phyloP scores from a whole-genome alignment of 2,888 invertebrate species.

The Himalopsyche japonica region DNA sequence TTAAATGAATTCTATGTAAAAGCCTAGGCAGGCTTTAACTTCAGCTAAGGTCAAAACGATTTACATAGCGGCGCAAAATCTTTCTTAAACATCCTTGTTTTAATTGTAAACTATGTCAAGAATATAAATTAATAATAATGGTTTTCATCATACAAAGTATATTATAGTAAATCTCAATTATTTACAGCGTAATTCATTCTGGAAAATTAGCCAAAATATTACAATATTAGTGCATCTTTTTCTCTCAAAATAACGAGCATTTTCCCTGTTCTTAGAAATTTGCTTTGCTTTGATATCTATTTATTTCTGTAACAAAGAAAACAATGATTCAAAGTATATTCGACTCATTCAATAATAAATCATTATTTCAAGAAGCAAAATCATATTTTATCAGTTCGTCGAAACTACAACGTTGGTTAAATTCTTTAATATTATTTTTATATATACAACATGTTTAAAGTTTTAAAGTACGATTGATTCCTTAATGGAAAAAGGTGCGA shows the following conservation, averaged over 20 bases:
- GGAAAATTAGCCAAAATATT: background rate
- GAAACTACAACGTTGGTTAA: too few species aligned
- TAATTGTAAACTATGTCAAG: background rate
- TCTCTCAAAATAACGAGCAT: too few species aligned
- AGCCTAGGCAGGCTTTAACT: background rate
- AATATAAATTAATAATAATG: background rate
- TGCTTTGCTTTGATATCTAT: background rate
- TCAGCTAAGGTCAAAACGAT: background rate
- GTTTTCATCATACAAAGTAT: background rate
- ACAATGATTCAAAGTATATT: background rate
- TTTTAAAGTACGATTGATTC: too few species aligned
- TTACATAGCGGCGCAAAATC: background rate
- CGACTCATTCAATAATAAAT: too few species aligned
- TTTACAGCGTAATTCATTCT: background rate
- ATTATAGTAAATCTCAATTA: too few species aligned
- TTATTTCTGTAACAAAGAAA: background rate
- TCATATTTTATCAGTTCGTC: too few species aligned
- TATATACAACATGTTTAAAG: too few species aligned
- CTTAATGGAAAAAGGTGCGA: too few species aligned
- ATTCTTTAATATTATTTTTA: too few species aligned
- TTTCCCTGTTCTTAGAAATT: background rate
- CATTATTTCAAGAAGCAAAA: too few species aligned
- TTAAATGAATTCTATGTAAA: background rate
- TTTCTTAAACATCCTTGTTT: background rate
- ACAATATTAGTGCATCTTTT: background rate